phyloP scores from a whole-genome alignment of 1,140 invertebrate genomes.

The Lepidotrigona ventralis region DNA sequence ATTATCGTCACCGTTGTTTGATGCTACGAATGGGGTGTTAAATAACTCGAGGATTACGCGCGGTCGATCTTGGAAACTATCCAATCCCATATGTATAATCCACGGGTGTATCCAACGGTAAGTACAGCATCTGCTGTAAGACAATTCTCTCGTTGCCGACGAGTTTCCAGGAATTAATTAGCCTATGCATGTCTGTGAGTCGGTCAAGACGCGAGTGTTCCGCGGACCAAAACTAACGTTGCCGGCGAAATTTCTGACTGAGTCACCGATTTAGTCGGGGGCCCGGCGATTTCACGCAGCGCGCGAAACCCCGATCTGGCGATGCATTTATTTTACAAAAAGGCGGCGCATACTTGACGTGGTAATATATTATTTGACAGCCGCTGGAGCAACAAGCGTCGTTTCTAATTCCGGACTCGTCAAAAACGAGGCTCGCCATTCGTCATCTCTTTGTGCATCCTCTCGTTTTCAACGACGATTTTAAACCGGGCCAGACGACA shows the following conservation, averaged over 20 bases:
- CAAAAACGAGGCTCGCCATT: background rate
- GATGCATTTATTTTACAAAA: no score
- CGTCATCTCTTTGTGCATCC: background rate
- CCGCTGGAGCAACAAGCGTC: background rate
- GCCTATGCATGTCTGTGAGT: constrained; percentile 1
- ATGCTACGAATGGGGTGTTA: constrained; percentile 10
- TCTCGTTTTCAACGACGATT: background rate
- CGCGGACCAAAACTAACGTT: constrained; percentile 28
- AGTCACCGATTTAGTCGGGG: constrained; percentile 40
- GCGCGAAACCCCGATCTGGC: background rate
- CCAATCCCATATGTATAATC: constrained; percentile 36
- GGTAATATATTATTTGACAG: background rate
- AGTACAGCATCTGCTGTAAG: constrained; percentile 13
- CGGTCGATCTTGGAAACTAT: constrained; percentile 41
- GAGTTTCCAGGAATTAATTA: constrained; percentile 62
- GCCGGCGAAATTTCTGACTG: constrained; percentile 46
- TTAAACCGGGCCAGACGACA: background rate
- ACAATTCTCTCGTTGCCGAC: constrained; percentile 42
- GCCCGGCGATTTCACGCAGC: background rate
- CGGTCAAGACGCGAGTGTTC: constrained; percentile 20
- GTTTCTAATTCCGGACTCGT: background rate
- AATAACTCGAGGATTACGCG: constrained; percentile 48
- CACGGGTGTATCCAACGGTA: background rate
- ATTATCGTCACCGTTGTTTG: background rate
- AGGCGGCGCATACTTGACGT: background rate